Percentiles rank a stretch among this genome's conserved stretches.
Evolutionary conservation across 1,140 invertebrate genomes (phyloP).

Genomic region (Saccostrea echinata): DNA sequence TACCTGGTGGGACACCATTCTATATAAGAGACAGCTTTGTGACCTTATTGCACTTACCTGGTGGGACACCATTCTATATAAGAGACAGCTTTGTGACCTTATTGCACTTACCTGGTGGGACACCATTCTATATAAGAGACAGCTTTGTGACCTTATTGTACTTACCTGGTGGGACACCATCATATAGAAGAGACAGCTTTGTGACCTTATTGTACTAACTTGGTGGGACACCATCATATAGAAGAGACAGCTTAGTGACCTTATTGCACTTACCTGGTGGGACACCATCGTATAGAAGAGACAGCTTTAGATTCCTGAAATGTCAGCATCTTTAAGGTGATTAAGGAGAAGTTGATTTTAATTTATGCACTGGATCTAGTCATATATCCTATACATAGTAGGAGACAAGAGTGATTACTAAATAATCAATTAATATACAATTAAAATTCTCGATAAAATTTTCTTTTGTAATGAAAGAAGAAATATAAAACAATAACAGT

Average conservation of each 20-base stretch:
- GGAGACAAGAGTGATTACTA: too few species aligned
- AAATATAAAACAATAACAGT: too few species aligned
- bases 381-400: too few species aligned
- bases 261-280: slow-evolving; percentile 85
- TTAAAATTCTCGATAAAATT: too few species aligned
- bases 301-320: slow-evolving; percentile 85
- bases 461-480: too few species aligned
- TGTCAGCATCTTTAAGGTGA: slow-evolving; percentile 63
- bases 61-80: slow-evolving; percentile 84
- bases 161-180: slow-evolving; percentile 94
- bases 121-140: slow-evolving; percentile 82
- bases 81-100: slow-evolving; percentile 83
- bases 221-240: slow-evolving; percentile 61
- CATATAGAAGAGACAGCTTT: slow-evolving; percentile 88
- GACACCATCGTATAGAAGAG: slow-evolving; percentile 91
- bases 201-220: slow-evolving; percentile 54
- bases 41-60: too few species aligned
- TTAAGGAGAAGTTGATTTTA: not conserved
- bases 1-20: too few species aligned
- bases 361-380: too few species aligned
- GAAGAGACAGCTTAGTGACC: too few species aligned
- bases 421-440: too few species aligned
- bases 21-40: too few species aligned
- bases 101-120: too few species aligned
- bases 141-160: slow-evolving; percentile 79